A percentile compares a stretch with the other conserved stretches of the same genome.
phyloP scores from a whole-genome alignment of 2,113 vertebrate genomes.

The Odobenus rosmarus region DNA sequence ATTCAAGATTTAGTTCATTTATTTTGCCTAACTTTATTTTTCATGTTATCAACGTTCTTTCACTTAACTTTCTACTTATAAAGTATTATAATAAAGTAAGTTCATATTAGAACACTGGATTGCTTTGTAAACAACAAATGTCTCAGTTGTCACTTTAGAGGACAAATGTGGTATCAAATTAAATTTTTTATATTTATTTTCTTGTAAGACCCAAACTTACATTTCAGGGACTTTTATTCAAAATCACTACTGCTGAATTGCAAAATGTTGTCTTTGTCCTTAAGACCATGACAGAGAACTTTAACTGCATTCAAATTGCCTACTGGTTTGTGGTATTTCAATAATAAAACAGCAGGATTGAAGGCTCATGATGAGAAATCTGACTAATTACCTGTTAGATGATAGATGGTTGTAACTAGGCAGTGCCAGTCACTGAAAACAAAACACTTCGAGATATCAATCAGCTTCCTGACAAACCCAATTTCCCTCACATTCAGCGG shows the following conservation, averaged over 20 bases:
- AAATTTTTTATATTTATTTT: conserved; percentile 66
- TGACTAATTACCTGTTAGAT: conserved; percentile 91
- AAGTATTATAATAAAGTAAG: background rate
- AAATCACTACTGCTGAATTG: conserved; percentile 81
- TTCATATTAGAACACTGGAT: conserved; percentile 20
- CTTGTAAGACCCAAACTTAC: conserved; percentile 65
- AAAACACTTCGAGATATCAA: conserved; percentile 90
- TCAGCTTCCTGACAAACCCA: conserved; percentile 88
- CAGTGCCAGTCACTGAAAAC: conserved; percentile 90
- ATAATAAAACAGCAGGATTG: conserved; percentile 92
- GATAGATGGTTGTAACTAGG: conserved; percentile 90
- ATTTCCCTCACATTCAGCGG: conserved; percentile 87
- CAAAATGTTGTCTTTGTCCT: conserved; percentile 89
- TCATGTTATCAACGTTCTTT: background rate
- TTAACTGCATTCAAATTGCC: conserved; percentile 89
- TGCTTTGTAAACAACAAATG: conserved; percentile 59
- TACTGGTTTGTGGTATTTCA: conserved; percentile 89
- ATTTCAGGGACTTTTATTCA: conserved; percentile 86
- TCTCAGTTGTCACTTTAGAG: conserved; percentile 4
- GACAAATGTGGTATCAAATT: conserved; percentile 64
- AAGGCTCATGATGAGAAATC: conserved; percentile 92
- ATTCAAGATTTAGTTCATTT: background rate
- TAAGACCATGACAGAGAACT: conserved; percentile 87
- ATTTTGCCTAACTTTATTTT: conserved; percentile 34
- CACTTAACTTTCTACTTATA: conserved; percentile 29